Evolutionary conservation across 1,140 invertebrate species (phyloP).

Genomic region (Leucophenga varia): DNA sequence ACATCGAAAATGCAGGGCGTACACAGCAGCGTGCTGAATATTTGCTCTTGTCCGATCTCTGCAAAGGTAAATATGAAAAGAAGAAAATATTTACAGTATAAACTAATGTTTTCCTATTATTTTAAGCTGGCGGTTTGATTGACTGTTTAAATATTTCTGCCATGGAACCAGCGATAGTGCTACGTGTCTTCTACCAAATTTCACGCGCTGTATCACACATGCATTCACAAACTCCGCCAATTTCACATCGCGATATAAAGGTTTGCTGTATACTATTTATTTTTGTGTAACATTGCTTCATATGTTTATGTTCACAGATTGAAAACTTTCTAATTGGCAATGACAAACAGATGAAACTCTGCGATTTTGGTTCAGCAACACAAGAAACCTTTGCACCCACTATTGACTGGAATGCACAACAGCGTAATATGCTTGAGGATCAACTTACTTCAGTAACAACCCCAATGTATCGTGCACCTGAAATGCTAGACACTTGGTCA

Average conservation of each 20-base stretch:
- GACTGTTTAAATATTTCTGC: constrained; percentile 74
- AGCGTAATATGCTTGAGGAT: constrained; percentile 92
- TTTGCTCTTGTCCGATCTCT: constrained; percentile 72
- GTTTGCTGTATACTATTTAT: constrained; percentile 29
- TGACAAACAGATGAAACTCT: constrained; percentile 88
- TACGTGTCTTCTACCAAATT: constrained; percentile 89
- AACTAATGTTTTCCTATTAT: constrained; percentile 8
- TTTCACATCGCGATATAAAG: constrained; percentile 86
- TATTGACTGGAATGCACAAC: constrained; percentile 86
- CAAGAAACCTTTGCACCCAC: constrained; percentile 81
- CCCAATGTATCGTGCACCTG: constrained; percentile 89
- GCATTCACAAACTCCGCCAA: constrained; percentile 85
- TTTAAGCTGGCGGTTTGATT: constrained; percentile 73
- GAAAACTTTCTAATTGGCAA: constrained; percentile 67
- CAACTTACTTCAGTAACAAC: constrained; percentile 77
- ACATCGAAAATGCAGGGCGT: constrained; percentile 67
- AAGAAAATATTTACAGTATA: neutral
- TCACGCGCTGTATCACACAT: constrained; percentile 89
- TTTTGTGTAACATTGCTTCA: constrained; percentile 4
- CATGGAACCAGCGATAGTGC: constrained; percentile 74
- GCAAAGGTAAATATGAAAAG: constrained; percentile 59
- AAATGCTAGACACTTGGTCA: constrained; percentile 97
- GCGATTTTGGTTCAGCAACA: constrained; percentile 98
- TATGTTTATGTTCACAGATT: constrained; percentile 60
- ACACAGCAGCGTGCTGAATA: constrained; percentile 71